These are phyloP conservation scores for Zaprionus inermis DNA, from an alignment of 1,140 invertebrate species.

Conservation along the genomic window DNA sequence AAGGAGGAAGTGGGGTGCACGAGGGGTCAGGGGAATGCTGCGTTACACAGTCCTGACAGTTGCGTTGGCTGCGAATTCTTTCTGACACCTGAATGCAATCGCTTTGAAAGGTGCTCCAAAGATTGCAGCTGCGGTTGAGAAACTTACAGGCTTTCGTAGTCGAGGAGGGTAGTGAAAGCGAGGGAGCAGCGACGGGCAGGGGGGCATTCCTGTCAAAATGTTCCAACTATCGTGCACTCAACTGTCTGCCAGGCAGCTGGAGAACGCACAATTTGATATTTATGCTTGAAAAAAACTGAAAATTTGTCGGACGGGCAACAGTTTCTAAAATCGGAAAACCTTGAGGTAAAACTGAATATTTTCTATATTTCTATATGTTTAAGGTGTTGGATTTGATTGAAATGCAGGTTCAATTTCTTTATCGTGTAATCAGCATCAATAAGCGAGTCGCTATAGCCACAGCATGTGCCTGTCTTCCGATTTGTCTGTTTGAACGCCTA, in stretches of 20 bases:
- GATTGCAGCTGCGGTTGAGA: conserved; percentile 27
- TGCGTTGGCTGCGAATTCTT: conserved; percentile 21
- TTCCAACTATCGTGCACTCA: conserved; percentile 3
- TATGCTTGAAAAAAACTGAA: not conserved
- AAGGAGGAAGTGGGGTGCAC: not conserved
- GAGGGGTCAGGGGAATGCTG: too few relatives aligned
- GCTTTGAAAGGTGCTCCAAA: conserved; percentile 40
- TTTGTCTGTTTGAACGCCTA: too few relatives aligned
- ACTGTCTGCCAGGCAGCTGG: not conserved
- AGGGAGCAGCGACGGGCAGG: not conserved
- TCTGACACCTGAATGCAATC: conserved; percentile 36
- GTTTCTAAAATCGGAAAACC: not conserved
- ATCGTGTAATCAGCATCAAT: too few relatives aligned
- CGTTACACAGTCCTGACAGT: conserved; percentile 28
- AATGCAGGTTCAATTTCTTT: too few relatives aligned
- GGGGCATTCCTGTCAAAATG: not conserved
- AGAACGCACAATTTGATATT: not conserved
- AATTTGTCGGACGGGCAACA: not conserved
- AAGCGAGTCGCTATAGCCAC: too few relatives aligned
- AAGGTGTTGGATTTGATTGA: too few relatives aligned
- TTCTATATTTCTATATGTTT: not conserved
- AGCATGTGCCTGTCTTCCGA: too few relatives aligned
- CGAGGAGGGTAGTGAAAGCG: too few relatives aligned
- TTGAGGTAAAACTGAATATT: not conserved
- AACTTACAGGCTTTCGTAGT: not conserved